A percentile compares a stretch with the other conserved stretches of the same genome.
phyloP scores from a whole-genome alignment of 2,888 invertebrate species.

The Galeruca laticollis region DNA sequence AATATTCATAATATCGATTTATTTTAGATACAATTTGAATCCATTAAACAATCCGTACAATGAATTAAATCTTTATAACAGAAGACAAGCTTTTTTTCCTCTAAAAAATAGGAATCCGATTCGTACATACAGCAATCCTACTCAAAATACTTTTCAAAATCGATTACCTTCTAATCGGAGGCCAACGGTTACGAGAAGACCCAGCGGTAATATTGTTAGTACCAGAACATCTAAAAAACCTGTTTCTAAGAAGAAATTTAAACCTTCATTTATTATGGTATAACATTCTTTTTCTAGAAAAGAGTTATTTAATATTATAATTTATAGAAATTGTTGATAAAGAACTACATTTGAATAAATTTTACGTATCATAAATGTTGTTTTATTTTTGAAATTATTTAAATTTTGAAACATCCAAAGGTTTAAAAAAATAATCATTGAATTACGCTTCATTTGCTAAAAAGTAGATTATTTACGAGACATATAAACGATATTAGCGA shows the following conservation, averaged over 20 bases:
- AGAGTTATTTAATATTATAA: neutral
- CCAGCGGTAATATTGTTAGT: neutral
- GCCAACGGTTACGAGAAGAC: slow-evolving; percentile 1
- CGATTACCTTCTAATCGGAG: neutral
- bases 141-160: neutral
- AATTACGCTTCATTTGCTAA: no score
- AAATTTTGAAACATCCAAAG: neutral
- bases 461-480: no score
- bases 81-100: slow-evolving; percentile 20
- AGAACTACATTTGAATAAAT: no score
- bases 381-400: neutral
- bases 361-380: no score
- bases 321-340: no score
- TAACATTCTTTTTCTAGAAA: neutral
- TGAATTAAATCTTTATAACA: neutral
- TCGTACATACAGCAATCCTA: neutral
- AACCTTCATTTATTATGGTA: slow-evolving; percentile 21
- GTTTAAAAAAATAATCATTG: no score
- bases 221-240: slow-evolving; percentile 1
- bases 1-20: no score
- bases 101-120: slow-evolving; percentile 15
- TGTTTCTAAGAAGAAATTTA: slow-evolving; percentile 24
- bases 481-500: no score
- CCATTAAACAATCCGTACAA: neutral
- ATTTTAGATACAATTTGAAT: neutral